Evolutionary conservation across 2,797 vertebrate genomes (phyloP), one percentile per base, ranked within the genome.

Genomic region (Allobates femoralis): DNA sequence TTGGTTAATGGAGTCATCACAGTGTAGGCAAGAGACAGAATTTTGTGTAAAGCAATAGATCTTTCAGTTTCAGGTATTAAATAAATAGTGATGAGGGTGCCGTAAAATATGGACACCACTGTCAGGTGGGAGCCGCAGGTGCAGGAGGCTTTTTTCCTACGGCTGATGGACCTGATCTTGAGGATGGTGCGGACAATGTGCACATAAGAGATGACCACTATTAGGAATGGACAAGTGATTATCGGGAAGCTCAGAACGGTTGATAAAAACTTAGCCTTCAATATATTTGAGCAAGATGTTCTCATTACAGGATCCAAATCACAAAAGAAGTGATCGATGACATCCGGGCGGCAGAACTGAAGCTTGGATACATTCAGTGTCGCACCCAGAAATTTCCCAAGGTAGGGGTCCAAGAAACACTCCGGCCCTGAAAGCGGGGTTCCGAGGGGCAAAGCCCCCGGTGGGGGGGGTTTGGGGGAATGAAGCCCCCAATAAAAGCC

Each of bases 251-350:
- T 46, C 56, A 78, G 58, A 53, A 83, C 5, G 56, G 30, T 62
- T 5, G 16, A 37, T 53, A 62, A 53, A 34, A 76, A 12, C 12
- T 56, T 26, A 56, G 56, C 28, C 12, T 56, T 32, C 28, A 71
- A 79, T 51, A 55, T 55, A 50, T 88, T 50, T 26, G 80, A 74
- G 30, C 84, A 88, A 51, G 87, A 86, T n/a, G 83, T 34, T 4
- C 62, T 34, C 34, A 88, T 19, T 19, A 88, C 41, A 3, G 84
- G 87, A 32, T 55, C n/a, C 7, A 83, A 56, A 50, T 88, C 87
- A 75, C 80, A 88, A 58, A 83, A 88, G 41, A 88, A 86, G 30
- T 88, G 88, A 19, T 87, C 73, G 51, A 89, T 77, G 14, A 51
- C 14, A 6, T 30, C 50, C 2, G 73, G 51, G 21, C 30, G n/a